Conservation (phyloP, 2,113 vertebrate species). For the Crotalus helleri region DNA sequence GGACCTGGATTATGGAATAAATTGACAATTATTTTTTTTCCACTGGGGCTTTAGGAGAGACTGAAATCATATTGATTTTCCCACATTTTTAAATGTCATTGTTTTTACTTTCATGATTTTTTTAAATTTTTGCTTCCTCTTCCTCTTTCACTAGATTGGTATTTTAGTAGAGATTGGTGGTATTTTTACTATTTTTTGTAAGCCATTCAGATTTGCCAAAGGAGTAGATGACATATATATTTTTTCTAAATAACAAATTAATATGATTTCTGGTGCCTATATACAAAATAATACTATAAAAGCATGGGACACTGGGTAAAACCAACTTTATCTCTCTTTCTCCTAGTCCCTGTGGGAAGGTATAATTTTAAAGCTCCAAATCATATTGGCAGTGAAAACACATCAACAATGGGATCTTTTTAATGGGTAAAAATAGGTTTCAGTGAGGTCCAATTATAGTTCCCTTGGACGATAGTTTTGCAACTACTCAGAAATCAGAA, state of each 20-base stretch:
- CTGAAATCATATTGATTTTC: not conserved
- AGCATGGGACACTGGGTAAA: too few relatives aligned
- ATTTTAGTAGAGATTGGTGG: not conserved
- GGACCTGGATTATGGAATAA: not conserved
- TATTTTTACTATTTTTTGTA: not conserved
- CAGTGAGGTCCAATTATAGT: not conserved
- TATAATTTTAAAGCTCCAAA: not conserved
- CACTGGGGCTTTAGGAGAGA: not conserved
- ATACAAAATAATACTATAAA: not conserved
- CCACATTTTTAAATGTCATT: not conserved
- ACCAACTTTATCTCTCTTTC: not conserved
- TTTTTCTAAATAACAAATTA: not conserved
- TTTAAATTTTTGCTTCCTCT: not conserved
- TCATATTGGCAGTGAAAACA: not conserved
- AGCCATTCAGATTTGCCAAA: not conserved
- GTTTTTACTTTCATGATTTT: not conserved
- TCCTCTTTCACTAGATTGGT: not conserved
- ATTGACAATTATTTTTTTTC: not conserved
- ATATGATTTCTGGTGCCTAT: not conserved
- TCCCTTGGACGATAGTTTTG: not conserved
- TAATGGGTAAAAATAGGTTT: not conserved
- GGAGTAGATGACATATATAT: not conserved
- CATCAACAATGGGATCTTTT: not conserved
- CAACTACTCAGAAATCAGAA: not conserved
- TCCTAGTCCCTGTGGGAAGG: not conserved